Base-by-base conservation (phyloP, 2,113 vertebrate species). In the Actinemys pallida region DNA sequence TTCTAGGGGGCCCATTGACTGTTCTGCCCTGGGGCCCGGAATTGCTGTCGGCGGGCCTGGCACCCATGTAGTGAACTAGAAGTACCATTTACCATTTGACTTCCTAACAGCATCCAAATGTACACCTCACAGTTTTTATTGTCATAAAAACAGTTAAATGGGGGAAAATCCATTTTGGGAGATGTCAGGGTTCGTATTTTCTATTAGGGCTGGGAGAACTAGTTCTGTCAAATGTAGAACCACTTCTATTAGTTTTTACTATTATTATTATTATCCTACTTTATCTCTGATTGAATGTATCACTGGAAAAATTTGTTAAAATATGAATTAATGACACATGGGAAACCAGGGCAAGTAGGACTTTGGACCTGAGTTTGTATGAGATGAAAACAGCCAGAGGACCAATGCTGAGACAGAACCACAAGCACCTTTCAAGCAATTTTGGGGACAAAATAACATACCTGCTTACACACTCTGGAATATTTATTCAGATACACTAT, bases 391-490 rank as follows among this genome's bases (percentile, higher is more conserved):
- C 5, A 88, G 69, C 79, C 62, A 86, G 8, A 78, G 35, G 10
- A 69, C 35, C 65, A 69, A 69, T 20, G 35, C 8, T 20, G 35
- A 69, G 65, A 19, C 17, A 69, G 65, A 69, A n/a, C 35, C 65
- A 52, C 20, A 83, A 75, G 3, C 14, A 12, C 69, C 27, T 88
- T 82, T 69, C 2, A 5, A n/a, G 42, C 29, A 17, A 53, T 22
- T 89, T 78, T 79, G 39, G 6, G 24, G 50, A 80, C 47, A n/a
- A 42, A 6, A 76, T 10, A 49, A 27, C 17, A 20, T n/a, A 69
- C 31, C 0, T 0, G 12, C 12, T 14, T 53, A 90, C 25, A 57
- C 35, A 50, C 35, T 8, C 72, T 84, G 84, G 10, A 22, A n/a
- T 91, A 84, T 92, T 80, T 93, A 52, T 56, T 91, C 5, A 25